Base-by-base conservation (phyloP, 2,888 invertebrate species). In the Trilocha varians region DNA sequence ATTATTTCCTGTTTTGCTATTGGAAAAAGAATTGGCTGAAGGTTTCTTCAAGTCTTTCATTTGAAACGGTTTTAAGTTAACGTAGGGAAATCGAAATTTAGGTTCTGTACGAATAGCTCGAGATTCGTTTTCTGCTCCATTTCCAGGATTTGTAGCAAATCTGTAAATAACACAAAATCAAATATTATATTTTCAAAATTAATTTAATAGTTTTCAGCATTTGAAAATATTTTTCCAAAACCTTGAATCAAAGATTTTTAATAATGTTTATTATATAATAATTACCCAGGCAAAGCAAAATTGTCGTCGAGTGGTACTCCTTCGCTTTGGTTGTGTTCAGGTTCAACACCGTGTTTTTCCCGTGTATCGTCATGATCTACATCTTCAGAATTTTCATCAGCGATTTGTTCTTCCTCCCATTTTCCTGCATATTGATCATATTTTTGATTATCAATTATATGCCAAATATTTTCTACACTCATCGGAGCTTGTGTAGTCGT, bases 61-160 rank as follows among this genome's bases (percentile, higher is more conserved):
- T 62, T 78, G 78, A 36, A 80, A 82, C 8, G 85, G 82, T 49
- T 85, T 84, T 16, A 85, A 62, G 49, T 78, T 82, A 0, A 85
- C 62, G 42, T 85, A 85, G 6, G 85, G 85, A 46, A 84, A 85
- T 11, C 76, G 70, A 13, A 76, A 61, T 43, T 83, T 76, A 6
- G 67, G 69, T 52, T 85, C 83, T 2, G 78, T 82, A 8, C 78
- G 70, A 46, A 85, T 85, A 4, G 84, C 84, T 47, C 85, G 61
- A 6, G 84, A 85, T 62, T 85, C 85, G 44, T 85, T 85, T 60
- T 85, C 85, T 13, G 65, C 83, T 49, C 71, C 79, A 42, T 70
- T 78, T 14, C 73, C 82, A 41, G 78, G 62, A 55, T 74, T 75
- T 15, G 78, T 70, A 5, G 61, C 64, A 61, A 85, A 83, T 55